phyloP scores from a whole-genome alignment of 2,113 vertebrate species.

The Nycticebus coucang region DNA sequence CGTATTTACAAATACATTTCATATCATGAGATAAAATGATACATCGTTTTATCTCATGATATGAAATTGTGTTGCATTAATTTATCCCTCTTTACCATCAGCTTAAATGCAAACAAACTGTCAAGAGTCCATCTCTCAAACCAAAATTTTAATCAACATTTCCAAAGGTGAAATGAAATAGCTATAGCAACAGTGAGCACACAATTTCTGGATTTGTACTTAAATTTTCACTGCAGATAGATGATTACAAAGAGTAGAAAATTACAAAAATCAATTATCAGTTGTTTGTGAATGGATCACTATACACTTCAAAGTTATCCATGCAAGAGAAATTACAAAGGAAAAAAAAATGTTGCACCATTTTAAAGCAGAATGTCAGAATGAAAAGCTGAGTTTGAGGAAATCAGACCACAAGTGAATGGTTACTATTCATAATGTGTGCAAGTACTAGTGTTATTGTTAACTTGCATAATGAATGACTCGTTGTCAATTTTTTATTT shows the following conservation, averaged over 20 bases:
- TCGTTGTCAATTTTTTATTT: conserved; percentile 20
- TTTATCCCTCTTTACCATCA: neutral
- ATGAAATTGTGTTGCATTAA: neutral
- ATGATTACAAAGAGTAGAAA: conserved; percentile 37
- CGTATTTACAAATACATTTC: too few relatives aligned
- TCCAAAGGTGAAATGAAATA: neutral
- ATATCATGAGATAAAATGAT: too few relatives aligned
- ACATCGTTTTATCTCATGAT: neutral
- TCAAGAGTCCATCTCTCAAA: neutral
- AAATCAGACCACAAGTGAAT: neutral
- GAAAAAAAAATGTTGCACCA: conserved; percentile 29
- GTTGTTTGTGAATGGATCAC: conserved; percentile 69
- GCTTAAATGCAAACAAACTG: neutral
- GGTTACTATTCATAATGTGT: conserved; percentile 27
- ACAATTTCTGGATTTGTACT: conserved; percentile 16
- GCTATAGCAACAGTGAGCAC: neutral
- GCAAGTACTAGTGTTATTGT: neutral
- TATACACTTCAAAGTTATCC: conserved; percentile 48
- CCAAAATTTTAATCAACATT: conserved; percentile 14
- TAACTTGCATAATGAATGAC: conserved; percentile 21
- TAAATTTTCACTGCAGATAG: conserved; percentile 58
- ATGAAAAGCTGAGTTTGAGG: conserved; percentile 19
- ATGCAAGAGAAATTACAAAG: conserved; percentile 1
- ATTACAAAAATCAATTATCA: conserved; percentile 60
- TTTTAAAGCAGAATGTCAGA: conserved; percentile 31